Evolutionary conservation across 35 echinoderm and acorn worm genomes (phyloP), one percentile per base, ranked within the genome.

Genomic region (Acanthaster planci): DNA sequence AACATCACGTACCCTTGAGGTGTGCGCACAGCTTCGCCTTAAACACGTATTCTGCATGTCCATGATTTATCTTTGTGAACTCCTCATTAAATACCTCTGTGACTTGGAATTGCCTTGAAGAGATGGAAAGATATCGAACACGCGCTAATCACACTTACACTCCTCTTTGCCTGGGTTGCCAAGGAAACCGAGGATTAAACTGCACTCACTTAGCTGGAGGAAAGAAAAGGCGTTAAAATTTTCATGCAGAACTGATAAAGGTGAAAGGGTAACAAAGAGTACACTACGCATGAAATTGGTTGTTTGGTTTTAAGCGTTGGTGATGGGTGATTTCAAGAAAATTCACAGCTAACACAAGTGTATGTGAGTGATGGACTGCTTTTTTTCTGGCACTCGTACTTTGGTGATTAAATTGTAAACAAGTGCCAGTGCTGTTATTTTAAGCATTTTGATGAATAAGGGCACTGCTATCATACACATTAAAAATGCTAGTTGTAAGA

Each of bases 81-180:
- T 35, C 64, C 64, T 72, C 64, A 72, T 72, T 72, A 72, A 72
- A 72, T 72, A 72, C 64, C 64, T 72, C 64, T 72, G 64, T 29
- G 64, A 26, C 64, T 72, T 26, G 64, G 34, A 72, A 26, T 72
- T 26, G 26, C 64, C 34, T 72, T 2, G 34, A 72, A 34, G 34
- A 34, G 34, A 31, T 26, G 64, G 60, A 34, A 16, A 72, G 64
- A 72, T 72, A 72, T 72, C 64, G 64, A 31, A 26, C 64, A 72
- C 26, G 23, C 64, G 64, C 64, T 72, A 72, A 72, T 72, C 64
- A 72, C 64, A 72, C 64, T 26, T 29, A 72, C 34, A 72, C 64
- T 72, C 29, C 64, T 72, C 29, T 72, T 72, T 72, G 64, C 19
- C 34, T 72, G 42, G 64, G 64, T 72, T 31, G 34, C 64, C 64